Conservation (phyloP, 2,113 vertebrate species). For the Siniperca chuatsi region DNA sequence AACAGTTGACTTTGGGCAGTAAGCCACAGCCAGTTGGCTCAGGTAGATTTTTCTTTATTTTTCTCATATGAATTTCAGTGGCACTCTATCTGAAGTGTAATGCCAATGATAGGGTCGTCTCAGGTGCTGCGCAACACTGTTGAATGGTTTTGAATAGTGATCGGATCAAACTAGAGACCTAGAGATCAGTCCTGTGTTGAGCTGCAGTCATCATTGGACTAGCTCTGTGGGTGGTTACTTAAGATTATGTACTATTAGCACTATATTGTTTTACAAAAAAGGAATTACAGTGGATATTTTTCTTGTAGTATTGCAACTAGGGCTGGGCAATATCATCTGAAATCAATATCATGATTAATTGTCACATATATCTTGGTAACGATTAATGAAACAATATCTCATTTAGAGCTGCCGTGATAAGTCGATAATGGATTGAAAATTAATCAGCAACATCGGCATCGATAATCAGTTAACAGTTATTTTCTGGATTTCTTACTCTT, state of each 20-base stretch:
- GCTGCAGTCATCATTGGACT: not conserved
- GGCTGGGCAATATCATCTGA: not conserved
- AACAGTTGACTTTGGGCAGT: slow-evolving; percentile 11
- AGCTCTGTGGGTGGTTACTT: not conserved
- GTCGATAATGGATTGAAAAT: not conserved
- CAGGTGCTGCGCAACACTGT: not conserved
- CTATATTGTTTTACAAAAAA: not conserved
- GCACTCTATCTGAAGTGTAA: not conserved
- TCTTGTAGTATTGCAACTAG: not conserved
- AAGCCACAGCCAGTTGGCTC: not conserved
- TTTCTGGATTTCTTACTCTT: too few relatives aligned
- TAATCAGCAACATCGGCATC: too few relatives aligned
- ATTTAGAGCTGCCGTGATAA: not conserved
- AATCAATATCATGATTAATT: not conserved
- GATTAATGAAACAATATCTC: not conserved
- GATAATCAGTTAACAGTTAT: too few relatives aligned
- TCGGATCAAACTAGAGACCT: not conserved
- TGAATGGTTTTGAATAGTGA: not conserved
- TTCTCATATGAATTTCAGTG: not conserved
- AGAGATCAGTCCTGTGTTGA: not conserved
- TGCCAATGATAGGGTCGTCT: not conserved
- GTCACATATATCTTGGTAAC: not conserved
- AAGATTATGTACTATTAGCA: not conserved
- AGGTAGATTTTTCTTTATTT: not conserved
- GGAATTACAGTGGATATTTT: not conserved